These are phyloP conservation scores for Thereva nobilitata DNA, from an alignment of 2,888 invertebrate genomes.

Conservation along the genomic window DNA sequence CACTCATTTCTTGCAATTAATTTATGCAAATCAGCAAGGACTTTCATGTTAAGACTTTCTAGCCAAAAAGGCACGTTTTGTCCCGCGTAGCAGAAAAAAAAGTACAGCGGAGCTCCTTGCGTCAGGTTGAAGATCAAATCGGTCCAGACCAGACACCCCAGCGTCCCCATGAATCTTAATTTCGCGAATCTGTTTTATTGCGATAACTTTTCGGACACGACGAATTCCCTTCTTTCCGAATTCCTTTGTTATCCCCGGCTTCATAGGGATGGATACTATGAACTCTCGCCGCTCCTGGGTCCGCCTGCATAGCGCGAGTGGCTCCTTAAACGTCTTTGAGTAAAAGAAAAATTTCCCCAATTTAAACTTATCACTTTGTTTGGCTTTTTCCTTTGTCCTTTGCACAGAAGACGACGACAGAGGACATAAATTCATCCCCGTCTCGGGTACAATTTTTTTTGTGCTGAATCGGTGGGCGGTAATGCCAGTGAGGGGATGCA, in stretches of 20 bases:
- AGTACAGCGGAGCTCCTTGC: neutral
- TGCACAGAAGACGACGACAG: neutral
- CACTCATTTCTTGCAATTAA: slow-evolving; percentile 15
- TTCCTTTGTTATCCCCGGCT: slow-evolving; percentile 28
- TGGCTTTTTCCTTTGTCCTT: slow-evolving; percentile 24
- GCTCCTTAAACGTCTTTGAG: slow-evolving; percentile 34
- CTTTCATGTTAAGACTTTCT: neutral
- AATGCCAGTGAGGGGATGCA: too few relatives aligned
- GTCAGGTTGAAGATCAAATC: slow-evolving; percentile 31
- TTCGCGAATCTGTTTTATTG: slow-evolving; percentile 40
- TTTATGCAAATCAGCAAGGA: slow-evolving; percentile 21
- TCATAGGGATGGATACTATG: slow-evolving; percentile 18
- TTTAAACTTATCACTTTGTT: slow-evolving; percentile 35
- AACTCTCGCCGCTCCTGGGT: slow-evolving; percentile 6
- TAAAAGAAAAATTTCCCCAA: slow-evolving; percentile 35
- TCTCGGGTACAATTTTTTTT: slow-evolving; percentile 14
- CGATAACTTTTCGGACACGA: slow-evolving; percentile 35
- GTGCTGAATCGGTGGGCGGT: too few relatives aligned
- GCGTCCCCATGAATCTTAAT: slow-evolving; percentile 38
- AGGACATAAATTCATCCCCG: slow-evolving; percentile 23
- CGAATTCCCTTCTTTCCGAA: slow-evolving; percentile 16
- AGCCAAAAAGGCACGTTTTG: slow-evolving; percentile 9
- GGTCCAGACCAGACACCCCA: slow-evolving; percentile 8
- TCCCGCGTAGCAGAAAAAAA: neutral
- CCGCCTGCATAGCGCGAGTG: neutral